Evolutionary conservation across 2,888 invertebrate genomes (phyloP).

Genomic region (Pyralis farinalis): DNA sequence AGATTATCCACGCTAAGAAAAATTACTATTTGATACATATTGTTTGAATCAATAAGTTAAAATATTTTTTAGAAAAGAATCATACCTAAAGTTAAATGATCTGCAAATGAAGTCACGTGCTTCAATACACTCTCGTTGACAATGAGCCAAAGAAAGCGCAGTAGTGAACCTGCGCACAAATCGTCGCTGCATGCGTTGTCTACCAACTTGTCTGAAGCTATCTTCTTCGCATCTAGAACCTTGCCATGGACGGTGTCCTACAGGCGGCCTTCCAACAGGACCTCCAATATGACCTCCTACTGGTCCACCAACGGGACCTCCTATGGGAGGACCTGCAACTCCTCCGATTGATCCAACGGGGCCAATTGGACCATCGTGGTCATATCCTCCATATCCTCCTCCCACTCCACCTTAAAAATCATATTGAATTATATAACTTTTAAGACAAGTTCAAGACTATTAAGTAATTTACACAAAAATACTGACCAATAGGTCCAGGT

Average conservation of each 20-base stretch:
- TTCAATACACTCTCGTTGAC: slow-evolving; percentile 92
- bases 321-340: slow-evolving; percentile 43
- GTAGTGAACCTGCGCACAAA: slow-evolving; percentile 88
- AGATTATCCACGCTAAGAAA: too few relatives aligned
- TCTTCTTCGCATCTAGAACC: slow-evolving; percentile 90
- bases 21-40: too few relatives aligned
- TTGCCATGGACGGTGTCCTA: slow-evolving; percentile 62
- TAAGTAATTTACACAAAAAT: too few relatives aligned
- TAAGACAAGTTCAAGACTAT: neutral
- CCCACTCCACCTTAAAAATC: slow-evolving; percentile 25
- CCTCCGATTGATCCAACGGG: slow-evolving; percentile 23
- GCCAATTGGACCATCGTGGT: slow-evolving; percentile 41
- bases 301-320: slow-evolving; percentile 51
- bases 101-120: slow-evolving; percentile 91
- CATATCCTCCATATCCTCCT: slow-evolving; percentile 55
- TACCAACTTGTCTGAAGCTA: slow-evolving; percentile 90
- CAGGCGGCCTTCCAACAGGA: slow-evolving; percentile 50
- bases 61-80: too few relatives aligned
- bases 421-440: neutral
- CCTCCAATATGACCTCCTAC: slow-evolving; percentile 50
- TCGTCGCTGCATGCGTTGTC: slow-evolving; percentile 89
- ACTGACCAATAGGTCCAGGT: slow-evolving; percentile 33
- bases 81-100: slow-evolving; percentile 94
- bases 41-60: too few relatives aligned
- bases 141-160: slow-evolving; percentile 87